These are phyloP conservation scores for Pseudococcus longispinus DNA, from an alignment of 2,888 invertebrate species.

Conservation along the genomic window DNA sequence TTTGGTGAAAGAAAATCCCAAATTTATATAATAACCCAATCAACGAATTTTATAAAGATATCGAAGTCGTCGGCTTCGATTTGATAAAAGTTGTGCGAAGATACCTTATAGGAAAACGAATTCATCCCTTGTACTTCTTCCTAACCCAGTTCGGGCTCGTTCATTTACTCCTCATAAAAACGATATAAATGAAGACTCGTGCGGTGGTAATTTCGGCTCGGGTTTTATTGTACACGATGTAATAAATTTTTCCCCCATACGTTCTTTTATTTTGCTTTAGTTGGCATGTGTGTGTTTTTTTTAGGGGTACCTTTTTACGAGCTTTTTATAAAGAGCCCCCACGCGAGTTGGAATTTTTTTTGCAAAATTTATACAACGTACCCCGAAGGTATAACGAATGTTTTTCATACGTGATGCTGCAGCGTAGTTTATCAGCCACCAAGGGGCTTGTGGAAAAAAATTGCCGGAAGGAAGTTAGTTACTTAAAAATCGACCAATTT, in stretches of 20 bases:
- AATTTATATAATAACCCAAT: neutral
- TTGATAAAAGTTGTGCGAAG: neutral
- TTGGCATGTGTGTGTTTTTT: neutral
- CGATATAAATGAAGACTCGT: conserved; percentile 5
- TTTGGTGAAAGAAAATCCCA: neutral
- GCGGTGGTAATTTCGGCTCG: neutral
- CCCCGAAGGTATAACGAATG: neutral
- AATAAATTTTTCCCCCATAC: neutral
- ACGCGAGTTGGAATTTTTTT: neutral
- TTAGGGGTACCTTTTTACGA: neutral
- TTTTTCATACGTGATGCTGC: neutral
- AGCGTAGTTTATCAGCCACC: neutral
- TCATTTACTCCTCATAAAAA: conserved; percentile 19
- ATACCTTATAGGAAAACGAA: neutral
- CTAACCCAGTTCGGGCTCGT: neutral
- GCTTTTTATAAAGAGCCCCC: neutral
- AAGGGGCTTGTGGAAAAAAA: neutral
- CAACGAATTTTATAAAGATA: neutral
- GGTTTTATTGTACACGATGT: neutral
- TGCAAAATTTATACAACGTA: neutral
- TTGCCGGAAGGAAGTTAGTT: neutral
- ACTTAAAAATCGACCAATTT: neutral
- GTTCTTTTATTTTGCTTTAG: neutral
- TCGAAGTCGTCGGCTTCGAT: neutral
- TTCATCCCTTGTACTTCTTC: neutral